Evolutionary conservation across 2,797 vertebrate genomes (phyloP), one percentile per base, ranked within the genome.

Genomic region (Hybognathus amarus): DNA sequence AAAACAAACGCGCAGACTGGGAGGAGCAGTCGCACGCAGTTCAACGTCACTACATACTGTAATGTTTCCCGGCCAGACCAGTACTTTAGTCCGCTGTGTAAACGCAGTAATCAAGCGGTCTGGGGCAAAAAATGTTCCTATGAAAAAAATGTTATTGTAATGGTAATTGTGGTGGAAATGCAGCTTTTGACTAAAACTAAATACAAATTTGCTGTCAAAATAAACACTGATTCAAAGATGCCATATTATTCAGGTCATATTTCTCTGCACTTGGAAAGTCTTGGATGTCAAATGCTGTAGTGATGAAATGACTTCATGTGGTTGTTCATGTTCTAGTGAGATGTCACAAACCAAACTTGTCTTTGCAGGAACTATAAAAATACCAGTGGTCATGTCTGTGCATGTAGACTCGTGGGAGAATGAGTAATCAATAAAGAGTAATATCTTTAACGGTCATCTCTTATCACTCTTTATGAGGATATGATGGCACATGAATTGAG

Each of bases 211-310:
- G 40, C 40, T 10, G 40, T 42, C 40, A 42, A 42, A 42, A 40
- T 40, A 2, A 40, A 42, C 40, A 42, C 2, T 42, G 40, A 42
- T 42, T 2, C 9, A 42, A 42, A 42, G 10, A 42, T 42, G 40
- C 40, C 40, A 42, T 47, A 77, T 54, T 54, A 66, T 33, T 71
- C 52, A 78, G 80, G 18, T 22, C 47, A 36, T 9, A 42, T 77
- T 30, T 77, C n/a, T 86, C 85, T 79, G 71, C 78, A 83, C 82
- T 83, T 42, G 71, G 24, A 12, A 66, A 64, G 75, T 66, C 77
- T 75, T 85, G 61, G 24, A 61, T 59, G 56, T 63, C 45, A 71
- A 50, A 30, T 11, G 22, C 61, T 64, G 75, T 33, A 33, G 33
- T 33, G 5, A 33, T 54, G 47, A 30, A 63, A 64, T 20, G 22